Evolutionary conservation across 2,113 vertebrate genomes (phyloP), one percentile per base, ranked within the genome.

Genomic region (Tringa solitaria): DNA sequence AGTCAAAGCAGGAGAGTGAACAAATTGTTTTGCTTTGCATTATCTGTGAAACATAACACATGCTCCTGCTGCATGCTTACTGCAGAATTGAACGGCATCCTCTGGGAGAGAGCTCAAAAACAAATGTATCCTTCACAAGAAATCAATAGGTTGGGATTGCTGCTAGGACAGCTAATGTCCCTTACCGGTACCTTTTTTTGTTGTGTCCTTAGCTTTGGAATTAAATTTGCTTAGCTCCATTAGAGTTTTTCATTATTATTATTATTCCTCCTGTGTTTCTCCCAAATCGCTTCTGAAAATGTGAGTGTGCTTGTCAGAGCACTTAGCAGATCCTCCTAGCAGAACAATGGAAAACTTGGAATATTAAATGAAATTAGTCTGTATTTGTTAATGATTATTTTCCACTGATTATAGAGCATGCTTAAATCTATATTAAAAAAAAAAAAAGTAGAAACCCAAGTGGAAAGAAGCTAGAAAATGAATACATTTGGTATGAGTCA

Each of bases 11-110:
- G 56, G 60, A 95, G 69, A 84, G n/a, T 96, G 84, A 93, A 67
- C 59, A 94, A 91, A 78, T 89, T 93, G 67, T 91, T 95, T 97
- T 95, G 61, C 82, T 97, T 96, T 97, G 76, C 91, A 87, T 97
- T 96, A 88, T 95, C 93, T 85, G 69, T 93, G 95, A 96, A 98
- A 96, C 87, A 32, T 82, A 86, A 88, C 77, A 76, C 72, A 67
- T 70, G 61, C 46, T 86, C 26, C 39, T 87, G 68, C 88, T 95
- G 75, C 82, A 91, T 76, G 84, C 63, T 91, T 83, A 74, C 80
- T 92, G 72, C 89, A 91, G 79, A 67, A 86, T 82, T 95, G 87
- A 92, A 69, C 3, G 2, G 39, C 91, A 61, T 84, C 65, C 83
- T 92, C 83, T 70, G 75, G 95, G 64, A 94, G 61, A 70, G 59